These are phyloP conservation scores for Eubasilissa regina DNA, from an alignment of 1,140 invertebrate species.

Conservation along the genomic window DNA sequence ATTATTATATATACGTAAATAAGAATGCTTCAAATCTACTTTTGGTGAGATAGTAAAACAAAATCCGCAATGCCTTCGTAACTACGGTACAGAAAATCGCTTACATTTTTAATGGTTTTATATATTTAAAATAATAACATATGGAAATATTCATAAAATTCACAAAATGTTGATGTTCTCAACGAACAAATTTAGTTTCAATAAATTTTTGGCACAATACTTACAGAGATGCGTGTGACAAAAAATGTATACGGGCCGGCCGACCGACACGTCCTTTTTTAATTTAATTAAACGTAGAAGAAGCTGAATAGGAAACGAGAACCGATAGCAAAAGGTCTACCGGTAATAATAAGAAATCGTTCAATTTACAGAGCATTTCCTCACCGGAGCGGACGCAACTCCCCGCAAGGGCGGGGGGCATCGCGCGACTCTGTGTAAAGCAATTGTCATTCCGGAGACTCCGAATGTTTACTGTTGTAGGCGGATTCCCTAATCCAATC, in stretches of 20 bases:
- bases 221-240: too few relatives aligned
- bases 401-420: slow-evolving; percentile 9
- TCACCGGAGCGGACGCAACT: slow-evolving; percentile 1
- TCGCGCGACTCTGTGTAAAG: slow-evolving; percentile 39
- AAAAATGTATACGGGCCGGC: not conserved
- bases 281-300: slow-evolving; percentile 37
- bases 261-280: slow-evolving; percentile 23
- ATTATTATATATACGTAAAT: too few relatives aligned
- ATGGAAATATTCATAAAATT: too few relatives aligned
- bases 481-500: slow-evolving; percentile 40
- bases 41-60: too few relatives aligned
- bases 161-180: too few relatives aligned
- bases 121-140: too few relatives aligned
- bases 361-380: slow-evolving; percentile 34
- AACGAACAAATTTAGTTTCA: too few relatives aligned
- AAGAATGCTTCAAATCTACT: too few relatives aligned
- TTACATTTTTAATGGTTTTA: too few relatives aligned
- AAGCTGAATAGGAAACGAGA: slow-evolving; percentile 12
- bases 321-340: slow-evolving; percentile 7
- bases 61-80: too few relatives aligned
- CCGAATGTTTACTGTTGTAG: slow-evolving; percentile 42
- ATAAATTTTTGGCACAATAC: too few relatives aligned
- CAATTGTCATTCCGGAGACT: slow-evolving; percentile 42
- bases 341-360: slow-evolving; percentile 43
- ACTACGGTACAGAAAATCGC: too few relatives aligned